A percentile compares a stretch with the other conserved stretches of the same genome.
Conservation (phyloP, 2,888 invertebrate species). For the Leucoptera coffeella region DNA sequence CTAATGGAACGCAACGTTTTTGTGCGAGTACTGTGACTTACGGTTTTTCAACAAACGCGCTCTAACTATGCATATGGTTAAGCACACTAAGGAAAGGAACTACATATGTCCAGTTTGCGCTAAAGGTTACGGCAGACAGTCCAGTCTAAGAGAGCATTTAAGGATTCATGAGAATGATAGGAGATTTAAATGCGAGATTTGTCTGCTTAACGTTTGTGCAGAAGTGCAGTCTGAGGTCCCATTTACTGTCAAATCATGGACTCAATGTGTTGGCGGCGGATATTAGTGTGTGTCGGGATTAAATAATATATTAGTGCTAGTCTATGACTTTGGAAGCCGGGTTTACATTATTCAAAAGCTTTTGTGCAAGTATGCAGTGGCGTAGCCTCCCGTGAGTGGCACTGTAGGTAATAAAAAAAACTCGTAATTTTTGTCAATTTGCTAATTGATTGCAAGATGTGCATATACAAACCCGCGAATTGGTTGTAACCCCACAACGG, state of each 20-base stretch:
- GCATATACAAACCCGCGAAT: no score
- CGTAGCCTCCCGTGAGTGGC: no score
- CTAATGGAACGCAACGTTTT: conserved; percentile 34
- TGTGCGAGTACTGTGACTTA: conserved; percentile 39
- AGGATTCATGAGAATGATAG: conserved; percentile 15
- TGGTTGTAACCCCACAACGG: no score
- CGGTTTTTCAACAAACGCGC: conserved; percentile 39
- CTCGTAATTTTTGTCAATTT: no score
- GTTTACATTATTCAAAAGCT: no score
- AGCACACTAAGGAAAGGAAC: conserved; percentile 43
- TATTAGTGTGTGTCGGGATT: no score
- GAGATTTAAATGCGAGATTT: conserved; percentile 11
- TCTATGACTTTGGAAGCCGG: no score
- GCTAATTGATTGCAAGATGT: no score
- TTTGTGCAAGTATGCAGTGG: no score
- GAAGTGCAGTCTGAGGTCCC: conserved; percentile 15
- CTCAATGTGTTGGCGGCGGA: no score
- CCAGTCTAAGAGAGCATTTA: conserved; percentile 31
- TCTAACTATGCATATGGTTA: conserved; percentile 39
- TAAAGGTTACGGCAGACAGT: conserved; percentile 44
- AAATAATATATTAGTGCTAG: no score
- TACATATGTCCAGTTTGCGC: conserved; percentile 58
- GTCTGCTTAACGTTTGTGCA: conserved; percentile 16
- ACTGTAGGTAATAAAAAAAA: no score
- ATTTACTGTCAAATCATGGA: conserved; percentile 10